Evolutionary conservation across 2,797 vertebrate species (phyloP).

Genomic region (Spinus olivaceus): DNA sequence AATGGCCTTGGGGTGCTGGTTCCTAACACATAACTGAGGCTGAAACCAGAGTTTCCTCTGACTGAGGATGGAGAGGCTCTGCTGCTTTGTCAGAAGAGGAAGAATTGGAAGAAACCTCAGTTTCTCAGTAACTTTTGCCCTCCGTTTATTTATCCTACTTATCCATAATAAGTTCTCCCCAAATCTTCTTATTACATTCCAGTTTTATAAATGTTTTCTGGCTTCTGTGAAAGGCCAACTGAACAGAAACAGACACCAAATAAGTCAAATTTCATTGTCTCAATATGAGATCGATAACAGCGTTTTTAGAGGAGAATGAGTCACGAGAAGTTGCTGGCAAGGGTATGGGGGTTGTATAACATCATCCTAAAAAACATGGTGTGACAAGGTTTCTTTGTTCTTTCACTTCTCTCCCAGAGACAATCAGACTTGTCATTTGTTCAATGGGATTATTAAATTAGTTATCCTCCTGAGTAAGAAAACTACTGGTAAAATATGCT

Average conservation of each 20-base stretch:
- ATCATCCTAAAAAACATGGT: neutral
- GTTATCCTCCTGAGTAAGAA: slow-evolving; percentile 10
- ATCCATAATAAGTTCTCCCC: neutral
- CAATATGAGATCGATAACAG: slow-evolving; percentile 27
- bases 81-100: neutral
- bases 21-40: neutral
- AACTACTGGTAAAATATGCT: slow-evolving; percentile 9
- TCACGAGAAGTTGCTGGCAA: neutral
- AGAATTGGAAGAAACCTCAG: neutral
- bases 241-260: slow-evolving; percentile 19
- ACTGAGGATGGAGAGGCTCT: neutral
- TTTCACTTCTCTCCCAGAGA: slow-evolving; percentile 18
- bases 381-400: slow-evolving; percentile 43
- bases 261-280: slow-evolving; percentile 32
- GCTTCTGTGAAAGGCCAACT: neutral
- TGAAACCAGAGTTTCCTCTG: neutral
- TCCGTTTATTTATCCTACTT: slow-evolving; percentile 5
- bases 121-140: neutral
- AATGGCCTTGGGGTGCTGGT: neutral
- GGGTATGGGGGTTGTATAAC: neutral
- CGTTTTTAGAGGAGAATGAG: slow-evolving; percentile 26
- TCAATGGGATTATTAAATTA: slow-evolving; percentile 14
- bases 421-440: slow-evolving; percentile 15
- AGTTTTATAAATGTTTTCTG: neutral
- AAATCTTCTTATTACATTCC: neutral